Conservation (phyloP, 2,888 invertebrate genomes). For the Thysanoteuthis rhombus region DNA sequence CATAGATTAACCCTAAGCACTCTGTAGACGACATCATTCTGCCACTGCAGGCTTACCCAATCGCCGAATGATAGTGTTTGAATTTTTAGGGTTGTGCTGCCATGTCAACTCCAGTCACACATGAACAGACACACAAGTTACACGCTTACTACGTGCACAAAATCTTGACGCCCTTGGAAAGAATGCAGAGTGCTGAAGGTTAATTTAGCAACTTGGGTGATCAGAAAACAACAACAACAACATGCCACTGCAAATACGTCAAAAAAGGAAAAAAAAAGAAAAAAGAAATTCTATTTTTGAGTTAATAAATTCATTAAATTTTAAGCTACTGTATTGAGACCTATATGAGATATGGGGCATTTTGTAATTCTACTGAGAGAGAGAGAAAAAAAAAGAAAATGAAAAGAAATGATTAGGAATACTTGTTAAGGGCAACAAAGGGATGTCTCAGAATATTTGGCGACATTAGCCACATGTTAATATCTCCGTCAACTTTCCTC, state of each 20-base stretch:
- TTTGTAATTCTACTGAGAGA: too few relatives aligned
- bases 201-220: not conserved
- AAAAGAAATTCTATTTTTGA: not conserved
- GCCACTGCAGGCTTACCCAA: too few relatives aligned
- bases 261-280: not conserved
- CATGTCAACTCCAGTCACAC: too few relatives aligned
- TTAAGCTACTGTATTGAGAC: not conserved
- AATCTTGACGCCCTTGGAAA: too few relatives aligned
- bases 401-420: not conserved
- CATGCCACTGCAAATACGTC: not conserved
- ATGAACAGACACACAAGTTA: too few relatives aligned
- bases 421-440: not conserved
- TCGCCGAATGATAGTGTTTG: too few relatives aligned
- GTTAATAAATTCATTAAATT: not conserved
- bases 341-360: not conserved
- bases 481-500: not conserved
- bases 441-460: not conserved
- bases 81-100: too few relatives aligned
- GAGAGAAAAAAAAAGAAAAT: not conserved
- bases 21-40: too few relatives aligned
- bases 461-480: not conserved
- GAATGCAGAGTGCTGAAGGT: too few relatives aligned
- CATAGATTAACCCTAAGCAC: too few relatives aligned
- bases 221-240: not conserved
- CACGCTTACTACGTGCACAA: too few relatives aligned